Base-by-base conservation (phyloP, 2,113 vertebrate species). In the Ariopsis seemanni region DNA sequence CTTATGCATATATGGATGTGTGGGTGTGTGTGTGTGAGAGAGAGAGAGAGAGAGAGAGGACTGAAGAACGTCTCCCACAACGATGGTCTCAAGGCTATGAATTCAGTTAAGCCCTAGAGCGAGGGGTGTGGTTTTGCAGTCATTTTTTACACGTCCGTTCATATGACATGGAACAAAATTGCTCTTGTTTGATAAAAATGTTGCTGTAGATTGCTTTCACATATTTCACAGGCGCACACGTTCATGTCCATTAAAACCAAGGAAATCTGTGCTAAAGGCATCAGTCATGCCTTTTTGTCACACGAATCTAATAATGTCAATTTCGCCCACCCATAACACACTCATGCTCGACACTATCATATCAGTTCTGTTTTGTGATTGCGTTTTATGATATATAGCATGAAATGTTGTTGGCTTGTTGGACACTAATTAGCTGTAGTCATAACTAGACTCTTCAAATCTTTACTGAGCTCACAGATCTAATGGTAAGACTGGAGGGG, bases 361-460 rank as follows among this genome's bases (percentile, higher is more conserved):
- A 85, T 85, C 62, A 80, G 5, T 34, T 27, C 5, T 25, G 85
- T 30, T 25, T 55, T 69, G 53, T 11, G 25, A 34, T 34, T 63
- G 48, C 60, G 34, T 53, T 67, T 50, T 86, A 11, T 86, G n/a
- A 67, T 6, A 79, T 53, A 55, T 30, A 25, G 27, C 27, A 80
- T 80, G 48, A 75, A 52, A 65, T 63, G 50, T 34, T 80, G 50
- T 53, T 42, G 60, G n/a, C 67, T 67, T 42, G n/a, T 79, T 79
- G 55, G 42, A 67, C n/a, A 20, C 11, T 65, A 86, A 55, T 86
- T 67, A 62, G 85, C 58, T 85, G 55, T 82, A 87, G 85, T 87
- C 69, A 50, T 82, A 75, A 50, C 15, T 80, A 85, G 82, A 87
- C 57, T 50, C 5, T 18, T 60, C 67, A 55, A 72, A 85, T 9